Conservation (phyloP, 2,888 invertebrate species). For the Tetramorium bicarinatum region DNA sequence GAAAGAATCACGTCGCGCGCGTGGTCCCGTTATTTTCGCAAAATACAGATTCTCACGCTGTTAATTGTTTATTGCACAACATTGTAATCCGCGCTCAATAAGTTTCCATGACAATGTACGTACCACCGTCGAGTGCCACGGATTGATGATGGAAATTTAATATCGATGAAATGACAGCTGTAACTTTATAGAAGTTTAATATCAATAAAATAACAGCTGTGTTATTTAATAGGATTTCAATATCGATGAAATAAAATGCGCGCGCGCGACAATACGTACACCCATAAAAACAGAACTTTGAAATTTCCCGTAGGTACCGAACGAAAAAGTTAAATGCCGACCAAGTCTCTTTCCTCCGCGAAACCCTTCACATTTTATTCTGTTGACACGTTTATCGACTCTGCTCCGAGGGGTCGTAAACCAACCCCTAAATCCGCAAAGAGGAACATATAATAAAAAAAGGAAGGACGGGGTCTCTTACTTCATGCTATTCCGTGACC, state of each 20-base stretch:
- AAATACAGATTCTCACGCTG: neutral
- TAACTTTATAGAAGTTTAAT: slow-evolving; percentile 16
- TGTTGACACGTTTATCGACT: neutral
- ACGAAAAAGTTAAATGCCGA: neutral
- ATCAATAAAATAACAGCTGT: slow-evolving; percentile 37
- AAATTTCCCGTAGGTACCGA: neutral
- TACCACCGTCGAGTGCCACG: no score
- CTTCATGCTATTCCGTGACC: neutral
- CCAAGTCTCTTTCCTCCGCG: neutral
- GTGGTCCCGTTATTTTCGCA: neutral
- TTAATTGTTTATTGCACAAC: neutral
- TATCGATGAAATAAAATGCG: slow-evolving; percentile 14
- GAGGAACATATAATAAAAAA: neutral
- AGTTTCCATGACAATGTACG: neutral
- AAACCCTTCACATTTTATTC: neutral
- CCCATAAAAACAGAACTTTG: neutral
- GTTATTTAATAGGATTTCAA: slow-evolving; percentile 28
- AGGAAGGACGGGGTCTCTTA: neutral
- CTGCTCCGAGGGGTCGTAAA: neutral
- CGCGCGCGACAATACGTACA: neutral
- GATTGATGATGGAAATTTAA: slow-evolving; percentile 37
- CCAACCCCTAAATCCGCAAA: slow-evolving; percentile 13
- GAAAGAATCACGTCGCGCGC: neutral
- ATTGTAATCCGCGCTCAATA: neutral
- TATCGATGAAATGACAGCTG: slow-evolving; percentile 27